A percentile compares a stretch with the other conserved stretches of the same genome.
phyloP scores from a whole-genome alignment of 1,140 invertebrate genomes.

The Helicorthomorpha holstii region DNA sequence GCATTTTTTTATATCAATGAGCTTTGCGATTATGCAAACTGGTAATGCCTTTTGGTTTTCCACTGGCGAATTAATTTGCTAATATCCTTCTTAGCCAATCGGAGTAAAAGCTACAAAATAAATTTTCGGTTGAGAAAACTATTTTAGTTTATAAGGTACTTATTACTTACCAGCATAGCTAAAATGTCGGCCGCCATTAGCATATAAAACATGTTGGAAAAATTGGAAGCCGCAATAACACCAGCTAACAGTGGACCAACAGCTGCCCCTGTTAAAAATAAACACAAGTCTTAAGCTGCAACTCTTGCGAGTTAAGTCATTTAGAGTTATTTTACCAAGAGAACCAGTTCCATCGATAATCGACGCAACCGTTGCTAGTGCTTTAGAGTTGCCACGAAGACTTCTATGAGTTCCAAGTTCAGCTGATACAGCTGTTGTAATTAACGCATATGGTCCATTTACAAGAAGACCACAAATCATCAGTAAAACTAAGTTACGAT shows the following conservation, averaged over 20 bases:
- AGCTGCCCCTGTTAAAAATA: slow-evolving; percentile 52
- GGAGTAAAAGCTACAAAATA: slow-evolving; percentile 3
- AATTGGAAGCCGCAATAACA: slow-evolving; percentile 49
- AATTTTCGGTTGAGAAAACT: neutral
- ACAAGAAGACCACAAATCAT: slow-evolving; percentile 63
- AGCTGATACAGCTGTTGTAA: slow-evolving; percentile 89
- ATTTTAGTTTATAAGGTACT: neutral
- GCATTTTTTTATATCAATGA: too few relatives aligned
- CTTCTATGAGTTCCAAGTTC: slow-evolving; percentile 78
- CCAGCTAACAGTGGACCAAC: slow-evolving; percentile 78
- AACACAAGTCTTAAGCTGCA: neutral
- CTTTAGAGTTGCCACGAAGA: slow-evolving; percentile 66
- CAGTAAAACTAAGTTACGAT: slow-evolving; percentile 34
- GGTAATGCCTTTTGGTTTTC: neutral
- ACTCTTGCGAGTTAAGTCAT: too few relatives aligned
- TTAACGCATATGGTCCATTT: slow-evolving; percentile 88
- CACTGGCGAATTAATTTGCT: slow-evolving; percentile 2
- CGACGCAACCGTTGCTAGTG: slow-evolving; percentile 84
- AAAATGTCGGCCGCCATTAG: slow-evolving; percentile 64
- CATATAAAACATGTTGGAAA: slow-evolving; percentile 84
- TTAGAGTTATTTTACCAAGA: slow-evolving; percentile 47
- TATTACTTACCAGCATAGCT: slow-evolving; percentile 44
- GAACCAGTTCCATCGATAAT: slow-evolving; percentile 95
- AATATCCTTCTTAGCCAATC: neutral
- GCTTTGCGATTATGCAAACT: neutral